Evolutionary conservation across 1,140 invertebrate species (phyloP), one percentile per base, ranked within the genome.

Genomic region (Tetramorium simillimum): DNA sequence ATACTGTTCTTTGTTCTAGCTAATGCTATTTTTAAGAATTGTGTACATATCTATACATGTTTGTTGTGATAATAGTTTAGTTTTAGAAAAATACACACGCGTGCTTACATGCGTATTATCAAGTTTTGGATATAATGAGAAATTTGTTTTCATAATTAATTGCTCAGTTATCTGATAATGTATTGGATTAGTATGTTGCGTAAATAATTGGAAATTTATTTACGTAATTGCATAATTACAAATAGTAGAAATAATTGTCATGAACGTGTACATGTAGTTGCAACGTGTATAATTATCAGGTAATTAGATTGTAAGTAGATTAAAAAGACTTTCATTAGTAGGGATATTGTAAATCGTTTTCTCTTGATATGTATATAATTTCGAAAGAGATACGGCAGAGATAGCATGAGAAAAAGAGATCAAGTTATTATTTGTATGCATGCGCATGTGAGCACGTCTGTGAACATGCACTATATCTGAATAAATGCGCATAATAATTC

Each of bases 191-290:
- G 21, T 49, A 69, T 24, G 40, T 78, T 63, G 60, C 63, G 46
- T 70, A 53, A 81, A 81, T 81, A 81, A 81, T 81, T 81, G 46
- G 46, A 81, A 81, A 80, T 80, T 70, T 81, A 81, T 81, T 53
- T 81, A 63, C 10, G 1, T 46, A 67, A 70, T 53, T 53, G n/a
- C 46, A 81, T 81, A 24, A 81, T 69, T 81, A 56, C 63, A 81
- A 81, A 69, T 43, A 72, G 43, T 49, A 73, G 24, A 24, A 73
- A 53, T n/a, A 53, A 33, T 51, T 69, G 14, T 24, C 33, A 40
- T 53, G 53, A 51, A 56, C n/a, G 5, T 46, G n/a, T 46, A 51
- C 12, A 51, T 51, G 28, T 53, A 53, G n/a, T 49, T 69, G 16
- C n/a, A 53, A 1, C 24, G n/a, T 24, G 18, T 46, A 28, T 37